Base-by-base conservation (phyloP, 2,113 vertebrate species). In the Menidia beryllina region DNA sequence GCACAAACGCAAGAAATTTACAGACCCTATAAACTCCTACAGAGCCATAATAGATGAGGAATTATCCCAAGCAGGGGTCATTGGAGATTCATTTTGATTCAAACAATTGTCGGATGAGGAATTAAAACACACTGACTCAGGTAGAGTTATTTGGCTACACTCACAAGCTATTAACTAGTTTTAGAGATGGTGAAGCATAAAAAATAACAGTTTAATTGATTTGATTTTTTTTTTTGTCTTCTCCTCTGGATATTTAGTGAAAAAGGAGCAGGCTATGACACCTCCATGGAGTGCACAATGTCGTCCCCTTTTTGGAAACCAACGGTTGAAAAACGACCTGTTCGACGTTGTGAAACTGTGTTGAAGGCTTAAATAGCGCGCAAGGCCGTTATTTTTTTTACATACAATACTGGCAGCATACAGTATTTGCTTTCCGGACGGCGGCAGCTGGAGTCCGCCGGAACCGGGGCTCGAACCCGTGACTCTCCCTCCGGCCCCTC, bases 401-500 rank as follows among this genome's bases (percentile, higher is more conserved):
- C 34, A 53, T 19, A 24, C 21, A 23, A 4, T 2, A 19, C 23
- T 51, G 2, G 27, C 50, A 56, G 38, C 19, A 23, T 7, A 7
- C 17, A 58, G 30, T 27, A 2, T 10, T 48, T 27, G 9, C 15
- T 5, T 2, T 58, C 19, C 48, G 21, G 50, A 50, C 36, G 19
- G 68, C 17, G 25, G 66, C 20, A 24, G 57, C 52, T 59, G 47
- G 56, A 38, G 51, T 54, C 64, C 20, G 20, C 61, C 6, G 10
- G n/a, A 20, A 49, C 36, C 25, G 45, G 13, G 19, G 27, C 21
- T 26, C 1, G n/a, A 43, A 0, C 65, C 79, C 77, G 64, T 63
- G 77, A 74, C 74, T 34, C 12, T 34, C n/a, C n/a, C n/a, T n/a
- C n/a, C 55, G 52, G 61, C 70, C 69, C 68, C 39, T 53, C 65